These are phyloP conservation scores for Lepidocyrtinus sp. DNA, from an alignment of 2,888 invertebrate genomes.

Conservation along the genomic window DNA sequence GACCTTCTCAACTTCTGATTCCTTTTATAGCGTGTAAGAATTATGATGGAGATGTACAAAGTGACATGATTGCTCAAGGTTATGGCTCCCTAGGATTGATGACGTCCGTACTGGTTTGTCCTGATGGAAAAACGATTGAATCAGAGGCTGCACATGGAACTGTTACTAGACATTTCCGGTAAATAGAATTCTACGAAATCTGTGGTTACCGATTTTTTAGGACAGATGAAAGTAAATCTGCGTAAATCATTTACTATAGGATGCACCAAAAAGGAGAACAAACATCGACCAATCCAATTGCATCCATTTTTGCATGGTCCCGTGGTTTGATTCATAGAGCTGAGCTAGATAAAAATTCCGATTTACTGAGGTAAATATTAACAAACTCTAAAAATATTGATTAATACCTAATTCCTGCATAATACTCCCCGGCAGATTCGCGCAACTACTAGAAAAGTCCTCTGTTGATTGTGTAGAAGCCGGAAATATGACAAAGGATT, in stretches of 20 bases:
- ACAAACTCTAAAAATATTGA: too few relatives aligned
- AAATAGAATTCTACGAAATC: not conserved
- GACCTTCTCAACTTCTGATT: too few relatives aligned
- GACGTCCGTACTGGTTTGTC: conserved; percentile 86
- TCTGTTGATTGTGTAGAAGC: conserved; percentile 87
- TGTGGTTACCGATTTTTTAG: not conserved
- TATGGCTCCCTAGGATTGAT: conserved; percentile 85
- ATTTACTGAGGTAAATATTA: conserved; percentile 77
- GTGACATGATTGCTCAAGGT: conserved; percentile 87
- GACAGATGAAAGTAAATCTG: not conserved
- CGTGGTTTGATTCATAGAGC: conserved; percentile 87
- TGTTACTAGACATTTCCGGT: conserved; percentile 85
- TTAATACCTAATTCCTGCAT: too few relatives aligned
- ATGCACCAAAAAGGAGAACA: conserved; percentile 88
- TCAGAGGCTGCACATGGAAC: conserved; percentile 95
- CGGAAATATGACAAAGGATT: conserved; percentile 76
- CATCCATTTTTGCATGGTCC: conserved; percentile 94
- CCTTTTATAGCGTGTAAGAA: conserved; percentile 85
- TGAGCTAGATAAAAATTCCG: conserved; percentile 84
- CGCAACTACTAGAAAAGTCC: conserved; percentile 82
- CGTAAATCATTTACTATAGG: conserved; percentile 73
- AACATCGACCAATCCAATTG: conserved; percentile 92
- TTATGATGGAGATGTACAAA: conserved; percentile 93
- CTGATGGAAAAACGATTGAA: conserved; percentile 90
- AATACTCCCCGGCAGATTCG: conserved; percentile 79